Conservation (phyloP, 2,888 invertebrate genomes). For the Choreutis nemorana region DNA sequence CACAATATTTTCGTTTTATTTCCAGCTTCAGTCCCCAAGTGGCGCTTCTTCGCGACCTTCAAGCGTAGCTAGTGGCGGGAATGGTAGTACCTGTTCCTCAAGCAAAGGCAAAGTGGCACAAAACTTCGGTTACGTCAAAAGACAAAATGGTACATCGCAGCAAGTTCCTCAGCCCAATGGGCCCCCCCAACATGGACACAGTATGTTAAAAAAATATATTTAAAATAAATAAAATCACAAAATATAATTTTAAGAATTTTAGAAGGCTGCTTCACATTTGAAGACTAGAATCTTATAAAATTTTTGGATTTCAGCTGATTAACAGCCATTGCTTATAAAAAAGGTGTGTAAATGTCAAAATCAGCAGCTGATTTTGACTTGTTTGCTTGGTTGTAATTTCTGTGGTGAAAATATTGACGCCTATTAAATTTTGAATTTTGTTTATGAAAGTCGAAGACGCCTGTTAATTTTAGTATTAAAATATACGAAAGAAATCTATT, state of each 20-base stretch:
- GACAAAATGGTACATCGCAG: constrained; percentile 70
- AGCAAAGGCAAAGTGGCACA: constrained; percentile 80
- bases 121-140: constrained; percentile 85
- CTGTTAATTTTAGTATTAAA: too few relatives aligned
- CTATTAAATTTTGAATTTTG: too few relatives aligned
- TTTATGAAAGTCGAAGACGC: too few relatives aligned
- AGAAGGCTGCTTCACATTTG: neutral
- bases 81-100: constrained; percentile 61
- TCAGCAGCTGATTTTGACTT: too few relatives aligned
- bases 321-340: too few relatives aligned
- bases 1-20: neutral
- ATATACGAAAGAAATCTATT: neutral
- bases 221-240: neutral
- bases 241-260: constrained; percentile 2
- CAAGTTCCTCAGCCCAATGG: constrained; percentile 46
- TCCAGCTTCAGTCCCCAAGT: constrained; percentile 59
- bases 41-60: constrained; percentile 53
- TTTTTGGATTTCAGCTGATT: constrained; percentile 4
- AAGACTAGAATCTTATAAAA: constrained; percentile 18
- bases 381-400: too few relatives aligned
- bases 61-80: constrained; percentile 58
- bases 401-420: too few relatives aligned
- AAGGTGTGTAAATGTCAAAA: too few relatives aligned
- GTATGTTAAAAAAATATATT: constrained; percentile 4
- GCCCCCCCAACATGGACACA: constrained; percentile 35